A percentile compares a stretch with the other conserved stretches of the same genome.
Evolutionary conservation across 2,797 vertebrate genomes (phyloP).

Genomic region (Arctocebus calabarensis): DNA sequence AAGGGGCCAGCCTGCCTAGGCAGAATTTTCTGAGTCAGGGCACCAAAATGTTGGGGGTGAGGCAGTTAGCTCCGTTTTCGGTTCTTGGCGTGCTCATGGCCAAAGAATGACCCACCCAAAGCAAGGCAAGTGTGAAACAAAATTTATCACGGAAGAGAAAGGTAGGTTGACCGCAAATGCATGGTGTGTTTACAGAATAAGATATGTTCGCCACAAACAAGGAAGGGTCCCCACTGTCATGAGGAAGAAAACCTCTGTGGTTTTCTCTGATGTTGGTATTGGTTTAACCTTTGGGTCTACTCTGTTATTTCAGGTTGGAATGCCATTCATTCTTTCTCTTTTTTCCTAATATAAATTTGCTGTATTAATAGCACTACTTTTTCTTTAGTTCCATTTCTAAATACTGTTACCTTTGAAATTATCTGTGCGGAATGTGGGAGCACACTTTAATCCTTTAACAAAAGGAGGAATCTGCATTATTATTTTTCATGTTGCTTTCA

Average conservation of each 20-base stretch:
- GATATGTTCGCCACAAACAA: no score
- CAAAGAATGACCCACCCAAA: no score
- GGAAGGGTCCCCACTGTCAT: no score
- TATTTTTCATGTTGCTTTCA: neutral
- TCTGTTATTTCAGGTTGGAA: neutral
- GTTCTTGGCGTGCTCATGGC: no score
- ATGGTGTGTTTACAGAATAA: no score
- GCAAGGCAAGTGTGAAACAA: no score
- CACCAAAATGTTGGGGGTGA: no score
- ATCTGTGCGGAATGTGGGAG: neutral
- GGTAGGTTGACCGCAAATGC: no score
- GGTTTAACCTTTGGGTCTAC: neutral
- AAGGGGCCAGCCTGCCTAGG: no score
- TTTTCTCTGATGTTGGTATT: neutral
- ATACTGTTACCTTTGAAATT: neutral
- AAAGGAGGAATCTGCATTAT: neutral
- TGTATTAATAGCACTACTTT: neutral
- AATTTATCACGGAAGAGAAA: no score
- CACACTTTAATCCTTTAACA: neutral
- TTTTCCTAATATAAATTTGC: neutral
- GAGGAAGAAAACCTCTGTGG: neutral
- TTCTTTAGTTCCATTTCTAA: constrained; percentile 18
- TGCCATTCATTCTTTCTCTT: neutral
- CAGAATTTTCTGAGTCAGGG: no score
- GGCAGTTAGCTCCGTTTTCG: no score